phyloP scores from a whole-genome alignment of 2,888 invertebrate species.

The Drosophila niveifrons region DNA sequence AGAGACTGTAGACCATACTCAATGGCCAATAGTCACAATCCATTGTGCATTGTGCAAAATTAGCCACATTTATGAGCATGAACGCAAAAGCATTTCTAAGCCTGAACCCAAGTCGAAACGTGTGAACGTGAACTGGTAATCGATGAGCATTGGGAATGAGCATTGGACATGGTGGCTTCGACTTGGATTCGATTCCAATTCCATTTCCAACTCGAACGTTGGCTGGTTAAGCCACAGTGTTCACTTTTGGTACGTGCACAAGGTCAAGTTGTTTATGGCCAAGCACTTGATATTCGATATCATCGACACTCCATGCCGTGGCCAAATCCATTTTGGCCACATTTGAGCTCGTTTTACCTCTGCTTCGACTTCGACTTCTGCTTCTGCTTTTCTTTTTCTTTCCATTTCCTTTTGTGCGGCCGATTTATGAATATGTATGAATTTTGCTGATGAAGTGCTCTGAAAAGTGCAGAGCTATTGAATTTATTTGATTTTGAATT shows the following conservation, averaged over 20 bases:
- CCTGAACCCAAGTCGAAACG: conserved; percentile 52
- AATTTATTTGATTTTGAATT: conserved; percentile 67
- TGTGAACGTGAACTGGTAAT: conserved; percentile 79
- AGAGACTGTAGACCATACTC: conserved; percentile 7
- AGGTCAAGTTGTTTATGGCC: conserved; percentile 80
- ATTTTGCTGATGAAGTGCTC: conserved; percentile 56
- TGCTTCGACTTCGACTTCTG: not conserved
- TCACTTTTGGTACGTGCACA: conserved; percentile 67
- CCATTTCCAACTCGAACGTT: not conserved
- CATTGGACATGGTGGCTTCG: conserved; percentile 49
- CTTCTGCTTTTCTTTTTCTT: conserved; percentile 2
- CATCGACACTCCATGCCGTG: conserved; percentile 53
- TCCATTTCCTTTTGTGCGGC: conserved; percentile 44
- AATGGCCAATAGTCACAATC: conserved; percentile 41
- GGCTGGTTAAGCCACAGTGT: conserved; percentile 23
- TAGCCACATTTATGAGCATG: conserved; percentile 77
- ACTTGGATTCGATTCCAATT: conserved; percentile 1
- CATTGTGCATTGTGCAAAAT: conserved; percentile 64
- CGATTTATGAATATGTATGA: conserved; percentile 59
- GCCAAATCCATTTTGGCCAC: conserved; percentile 44
- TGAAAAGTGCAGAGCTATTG: conserved; percentile 53
- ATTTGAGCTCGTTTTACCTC: conserved; percentile 21
- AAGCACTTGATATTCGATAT: conserved; percentile 75
- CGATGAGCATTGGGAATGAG: conserved; percentile 61
- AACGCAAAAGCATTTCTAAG: conserved; percentile 39